These are phyloP conservation scores for Kobus ellipsiprymnus DNA, from an alignment of 2,113 vertebrate genomes.

Conservation along the genomic window DNA sequence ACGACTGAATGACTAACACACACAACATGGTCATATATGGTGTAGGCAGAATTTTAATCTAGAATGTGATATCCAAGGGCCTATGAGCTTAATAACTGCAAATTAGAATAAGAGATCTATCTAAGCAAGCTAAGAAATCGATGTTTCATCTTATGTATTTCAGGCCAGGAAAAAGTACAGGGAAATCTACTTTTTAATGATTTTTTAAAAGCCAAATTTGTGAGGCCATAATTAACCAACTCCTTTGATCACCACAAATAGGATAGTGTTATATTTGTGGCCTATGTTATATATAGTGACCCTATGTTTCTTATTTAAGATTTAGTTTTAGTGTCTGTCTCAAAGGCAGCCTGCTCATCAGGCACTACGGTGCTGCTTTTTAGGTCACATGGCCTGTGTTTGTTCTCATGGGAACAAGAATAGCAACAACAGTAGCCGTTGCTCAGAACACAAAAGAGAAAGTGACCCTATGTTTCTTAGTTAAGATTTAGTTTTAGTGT, in stretches of 20 bases:
- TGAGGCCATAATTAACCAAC: background rate
- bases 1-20: too few species aligned
- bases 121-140: background rate
- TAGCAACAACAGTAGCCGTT: background rate
- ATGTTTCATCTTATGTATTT: background rate
- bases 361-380: background rate
- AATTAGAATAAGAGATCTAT: background rate
- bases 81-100: background rate
- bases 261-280: background rate
- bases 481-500: background rate
- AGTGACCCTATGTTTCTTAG: background rate
- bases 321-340: background rate
- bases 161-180: background rate
- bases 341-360: background rate
- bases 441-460: slow-evolving; percentile 29
- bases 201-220: background rate
- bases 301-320: background rate
- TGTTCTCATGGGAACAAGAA: slow-evolving; percentile 36
- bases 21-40: background rate
- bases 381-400: background rate
- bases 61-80: background rate
- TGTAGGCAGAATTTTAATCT: slow-evolving; percentile 30
- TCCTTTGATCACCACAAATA: background rate
- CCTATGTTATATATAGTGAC: background rate
- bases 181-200: background rate